Evolutionary conservation across 2,888 invertebrate genomes (phyloP), one percentile per base, ranked within the genome.

Genomic region (Uropetala carovei): DNA sequence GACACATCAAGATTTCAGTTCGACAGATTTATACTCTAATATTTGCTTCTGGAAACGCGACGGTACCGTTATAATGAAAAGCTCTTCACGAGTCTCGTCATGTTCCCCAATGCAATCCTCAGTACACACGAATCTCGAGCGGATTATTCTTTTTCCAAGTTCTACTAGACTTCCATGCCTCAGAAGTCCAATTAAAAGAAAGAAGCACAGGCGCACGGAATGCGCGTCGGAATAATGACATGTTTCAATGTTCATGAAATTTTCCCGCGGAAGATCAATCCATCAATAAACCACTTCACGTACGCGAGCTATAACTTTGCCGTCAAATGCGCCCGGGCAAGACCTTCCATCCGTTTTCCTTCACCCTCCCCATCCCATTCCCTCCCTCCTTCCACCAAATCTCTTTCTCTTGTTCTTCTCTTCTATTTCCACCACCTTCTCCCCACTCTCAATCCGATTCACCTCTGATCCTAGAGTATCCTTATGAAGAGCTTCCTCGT

Each of bases 241-340:
- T 60, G 27, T 60, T 60, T 59, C 30, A 59, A 86, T 60, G 86
- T 27, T 27, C 60, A 27, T 30, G 27, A 86, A 86, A 86, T 60
- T 30, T 16, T 10, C 27, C 27, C 27, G 2, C 58, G 75, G 59
- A 16, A 30, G 86, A 60, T 30, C 60, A 59, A 86, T 60, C 60
- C 14, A 60, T 86, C 60, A 16, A 30, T 86, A 60, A 60, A 86
- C 16, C 86, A 30, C 83, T 83, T 83, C 56, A 83, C 86, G 86
- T 59, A 27, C 86, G 30, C 1, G 59, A 10, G 60, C 60, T 27
- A 86, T 86, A 60, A 86, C 60, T 60, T 30, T 59, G 60, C 22
- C 30, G 86, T 60, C 60, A 60, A 86, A 60, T 10, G n/a, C 86
- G 0, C 57, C 86, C 86, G 10, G 22, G 22, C 5, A 86, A 60